Base-by-base conservation (phyloP, 2,113 vertebrate genomes). In the Gambusia holbrooki region DNA sequence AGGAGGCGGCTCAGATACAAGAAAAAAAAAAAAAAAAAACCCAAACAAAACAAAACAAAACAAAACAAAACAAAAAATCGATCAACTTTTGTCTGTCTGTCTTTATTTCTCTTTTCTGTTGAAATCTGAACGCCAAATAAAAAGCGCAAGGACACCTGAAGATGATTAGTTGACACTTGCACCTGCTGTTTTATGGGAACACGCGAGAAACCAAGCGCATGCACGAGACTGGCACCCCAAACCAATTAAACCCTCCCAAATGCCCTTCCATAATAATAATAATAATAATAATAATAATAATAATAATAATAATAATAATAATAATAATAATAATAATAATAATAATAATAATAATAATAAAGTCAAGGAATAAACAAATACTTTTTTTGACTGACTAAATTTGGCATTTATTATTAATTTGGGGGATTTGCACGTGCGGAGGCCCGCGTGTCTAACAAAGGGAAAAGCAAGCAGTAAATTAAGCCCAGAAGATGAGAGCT, bases 401-500 rank as follows among this genome's bases (percentile, higher is more conserved):
- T 15, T 48, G 5, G 17, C 19, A 17, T 48, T 17, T 48, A 6
- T 48, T 19, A 48, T 48, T 48, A 5, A 48, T 48, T 48, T 19
- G 45, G 45, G 17, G 17, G 45, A 48, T 17, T 48, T 48, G 45
- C 17, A 17, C 17, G 14, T 19, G 45, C 45, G 45, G 15, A 48
- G 15, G 5, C 45, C 45, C 45, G 45, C 45, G 5, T 17, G 15
- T 6, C 45, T 48, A 19, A 48, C 5, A 33, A 64, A 35, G 3
- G 33, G 5, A 66, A 87, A 82, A 42, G 0, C 17, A 68, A 22
- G 27, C 45, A 27, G n/a, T 8, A 62, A 54, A 79, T 72, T 77
- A 89, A 85, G 80, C 74, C 80, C 87, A 82, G 78, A 81, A 87
- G 90, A 88, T 78, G 85, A 84, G 72, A 1, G 66, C 13, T 19